phyloP scores from a whole-genome alignment of 2,113 vertebrate species.

The Equus quagga region DNA sequence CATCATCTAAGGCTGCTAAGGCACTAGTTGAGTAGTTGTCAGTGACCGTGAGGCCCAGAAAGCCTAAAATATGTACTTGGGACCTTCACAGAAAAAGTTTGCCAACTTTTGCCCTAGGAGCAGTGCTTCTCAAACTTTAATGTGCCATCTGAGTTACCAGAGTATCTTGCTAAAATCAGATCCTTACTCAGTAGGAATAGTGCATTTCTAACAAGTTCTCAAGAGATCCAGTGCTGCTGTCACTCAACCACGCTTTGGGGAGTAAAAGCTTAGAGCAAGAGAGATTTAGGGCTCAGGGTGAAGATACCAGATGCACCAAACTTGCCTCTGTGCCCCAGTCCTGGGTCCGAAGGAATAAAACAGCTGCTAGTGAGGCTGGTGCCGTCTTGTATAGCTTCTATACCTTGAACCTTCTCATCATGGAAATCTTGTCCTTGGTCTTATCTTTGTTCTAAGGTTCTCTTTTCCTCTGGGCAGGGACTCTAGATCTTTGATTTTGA shows the following conservation, averaged over 20 bases:
- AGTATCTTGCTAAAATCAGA: not conserved
- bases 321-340: not conserved
- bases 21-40: not conserved
- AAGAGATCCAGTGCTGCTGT: not conserved
- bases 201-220: not conserved
- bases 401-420: not conserved
- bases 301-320: not conserved
- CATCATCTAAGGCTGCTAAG: not conserved
- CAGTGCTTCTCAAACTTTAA: conserved; percentile 18
- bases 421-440: not conserved
- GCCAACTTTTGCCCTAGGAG: not conserved
- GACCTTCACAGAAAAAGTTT: not conserved
- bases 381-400: not conserved
- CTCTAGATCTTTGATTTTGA: conserved; percentile 17
- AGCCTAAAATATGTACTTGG: conserved; percentile 11
- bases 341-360: not conserved
- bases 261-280: not conserved
- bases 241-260: not conserved
- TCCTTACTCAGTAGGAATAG: not conserved
- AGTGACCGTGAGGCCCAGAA: not conserved
- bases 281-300: not conserved
- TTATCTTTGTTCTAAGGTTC: conserved; percentile 35
- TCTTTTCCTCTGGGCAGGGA: not conserved
- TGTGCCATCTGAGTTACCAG: not conserved
- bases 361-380: not conserved